Evolutionary conservation across 2,888 invertebrate genomes (phyloP).

Genomic region (Drosophila mulleri): DNA sequence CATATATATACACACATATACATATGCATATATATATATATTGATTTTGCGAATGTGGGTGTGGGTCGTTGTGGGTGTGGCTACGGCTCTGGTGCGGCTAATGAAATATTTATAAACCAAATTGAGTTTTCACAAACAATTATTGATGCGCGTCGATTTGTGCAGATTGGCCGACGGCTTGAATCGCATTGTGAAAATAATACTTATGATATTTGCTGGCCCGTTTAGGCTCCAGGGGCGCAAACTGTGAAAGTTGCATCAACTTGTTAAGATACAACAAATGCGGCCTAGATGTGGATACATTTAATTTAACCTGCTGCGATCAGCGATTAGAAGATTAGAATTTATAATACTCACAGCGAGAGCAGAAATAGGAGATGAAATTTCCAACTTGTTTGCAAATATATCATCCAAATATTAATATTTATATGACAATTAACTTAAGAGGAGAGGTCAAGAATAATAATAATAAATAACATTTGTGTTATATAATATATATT

Average conservation of each 20-base stretch:
- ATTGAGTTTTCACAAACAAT: slow-evolving; percentile 75
- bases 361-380: not conserved
- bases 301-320: not conserved
- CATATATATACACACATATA: not conserved
- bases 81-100: slow-evolving; percentile 53
- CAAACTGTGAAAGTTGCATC: slow-evolving; percentile 33
- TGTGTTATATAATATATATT: not conserved
- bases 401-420: not conserved
- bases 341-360: not conserved
- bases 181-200: slow-evolving; percentile 49
- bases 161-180: slow-evolving; percentile 56
- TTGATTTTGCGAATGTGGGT: slow-evolving; percentile 35
- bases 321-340: slow-evolving; percentile 1
- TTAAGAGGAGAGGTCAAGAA: not conserved
- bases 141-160: slow-evolving; percentile 53
- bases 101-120: slow-evolving; percentile 77
- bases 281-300: not conserved
- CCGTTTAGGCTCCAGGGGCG: not conserved
- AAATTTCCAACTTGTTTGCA: slow-evolving; percentile 5
- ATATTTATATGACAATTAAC: not conserved
- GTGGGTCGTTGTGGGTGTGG: slow-evolving; percentile 46
- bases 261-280: slow-evolving; percentile 21
- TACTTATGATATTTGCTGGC: slow-evolving; percentile 26
- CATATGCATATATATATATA: not conserved
- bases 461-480: not conserved